phyloP scores from a whole-genome alignment of 2,797 vertebrate species.

The Cuculus canorus region DNA sequence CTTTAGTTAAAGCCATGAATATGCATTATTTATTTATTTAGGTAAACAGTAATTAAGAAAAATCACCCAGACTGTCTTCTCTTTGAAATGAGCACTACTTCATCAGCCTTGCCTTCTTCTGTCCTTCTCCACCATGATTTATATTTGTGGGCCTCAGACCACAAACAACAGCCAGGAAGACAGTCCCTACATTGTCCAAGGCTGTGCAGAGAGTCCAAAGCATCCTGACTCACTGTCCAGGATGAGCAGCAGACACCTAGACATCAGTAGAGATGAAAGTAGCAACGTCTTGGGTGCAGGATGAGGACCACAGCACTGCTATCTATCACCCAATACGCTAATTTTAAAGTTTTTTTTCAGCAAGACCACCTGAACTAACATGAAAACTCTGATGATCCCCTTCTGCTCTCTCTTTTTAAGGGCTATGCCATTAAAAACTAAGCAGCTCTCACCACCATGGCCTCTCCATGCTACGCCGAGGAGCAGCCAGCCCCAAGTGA shows the following conservation, averaged over 20 bases:
- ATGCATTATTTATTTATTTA: conserved; percentile 68
- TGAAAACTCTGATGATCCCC: accelerated
- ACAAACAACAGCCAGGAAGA: neutral
- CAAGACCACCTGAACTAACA: neutral
- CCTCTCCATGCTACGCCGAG: neutral
- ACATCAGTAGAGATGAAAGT: neutral
- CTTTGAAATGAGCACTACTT: neutral
- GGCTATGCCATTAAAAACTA: neutral
- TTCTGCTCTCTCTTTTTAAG: neutral
- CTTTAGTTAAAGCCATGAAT: conserved; percentile 55
- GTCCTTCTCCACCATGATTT: neutral
- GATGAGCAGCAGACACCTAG: neutral
- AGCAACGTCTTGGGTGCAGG: neutral
- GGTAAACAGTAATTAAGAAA: conserved; percentile 58
- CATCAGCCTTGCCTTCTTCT: neutral
- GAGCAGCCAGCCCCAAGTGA: neutral
- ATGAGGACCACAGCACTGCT: neutral
- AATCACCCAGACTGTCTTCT: neutral
- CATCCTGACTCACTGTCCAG: neutral
- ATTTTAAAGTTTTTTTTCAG: neutral
- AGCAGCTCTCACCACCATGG: neutral
- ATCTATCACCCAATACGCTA: neutral
- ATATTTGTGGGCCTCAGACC: neutral
- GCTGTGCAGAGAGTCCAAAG: neutral
- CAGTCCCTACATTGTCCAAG: neutral